Evolutionary conservation across 2,797 vertebrate genomes (phyloP).

Genomic region (Avahi laniger): DNA sequence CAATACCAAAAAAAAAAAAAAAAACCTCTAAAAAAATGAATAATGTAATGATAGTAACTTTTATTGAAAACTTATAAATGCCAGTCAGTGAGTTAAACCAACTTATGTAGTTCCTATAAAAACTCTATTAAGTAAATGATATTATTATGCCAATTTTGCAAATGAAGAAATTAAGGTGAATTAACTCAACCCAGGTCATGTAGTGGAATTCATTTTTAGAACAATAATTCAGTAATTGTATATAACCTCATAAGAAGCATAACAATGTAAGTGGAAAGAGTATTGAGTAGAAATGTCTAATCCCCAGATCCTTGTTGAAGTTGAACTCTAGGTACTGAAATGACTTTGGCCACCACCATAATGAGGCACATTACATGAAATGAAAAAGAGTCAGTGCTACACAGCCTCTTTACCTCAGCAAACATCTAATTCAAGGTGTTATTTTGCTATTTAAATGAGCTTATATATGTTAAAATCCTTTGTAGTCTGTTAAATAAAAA

Average conservation of each 20-base stretch:
- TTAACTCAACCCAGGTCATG: background rate
- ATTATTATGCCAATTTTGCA: background rate
- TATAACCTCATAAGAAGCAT: background rate
- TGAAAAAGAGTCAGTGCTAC: background rate
- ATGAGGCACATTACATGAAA: background rate
- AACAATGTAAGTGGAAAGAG: background rate
- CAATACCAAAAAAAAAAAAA: too few relatives aligned
- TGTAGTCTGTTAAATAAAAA: background rate
- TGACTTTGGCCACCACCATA: background rate
- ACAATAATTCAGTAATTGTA: background rate
- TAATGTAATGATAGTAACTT: background rate
- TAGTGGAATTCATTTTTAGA: background rate
- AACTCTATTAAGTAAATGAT: background rate
- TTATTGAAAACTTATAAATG: slow-evolving; percentile 14
- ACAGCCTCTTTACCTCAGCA: background rate
- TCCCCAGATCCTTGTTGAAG: background rate
- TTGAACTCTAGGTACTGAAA: background rate
- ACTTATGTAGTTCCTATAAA: background rate
- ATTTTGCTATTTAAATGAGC: background rate
- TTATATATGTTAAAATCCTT: background rate
- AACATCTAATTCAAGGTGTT: background rate
- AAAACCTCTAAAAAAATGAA: too few relatives aligned
- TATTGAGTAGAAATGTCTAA: background rate
- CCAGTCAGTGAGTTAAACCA: background rate
- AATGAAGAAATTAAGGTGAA: background rate